A percentile compares a stretch with the other conserved stretches of the same genome.
phyloP scores from a whole-genome alignment of 2,888 invertebrate genomes.

The Crioceris asparagi region DNA sequence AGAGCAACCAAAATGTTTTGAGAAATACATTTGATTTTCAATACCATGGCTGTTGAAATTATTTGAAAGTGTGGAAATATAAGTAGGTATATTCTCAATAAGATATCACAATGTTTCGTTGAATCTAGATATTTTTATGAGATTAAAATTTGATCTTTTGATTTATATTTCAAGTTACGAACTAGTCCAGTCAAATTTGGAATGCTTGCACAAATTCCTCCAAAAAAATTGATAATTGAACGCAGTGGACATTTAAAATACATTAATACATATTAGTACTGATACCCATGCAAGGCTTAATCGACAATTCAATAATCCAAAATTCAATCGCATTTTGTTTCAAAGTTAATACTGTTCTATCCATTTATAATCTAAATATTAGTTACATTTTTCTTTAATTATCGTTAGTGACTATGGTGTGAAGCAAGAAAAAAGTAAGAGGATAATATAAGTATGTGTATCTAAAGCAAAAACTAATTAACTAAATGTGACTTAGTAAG shows the following conservation, averaged over 20 bases:
- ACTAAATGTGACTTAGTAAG: conserved; percentile 17
- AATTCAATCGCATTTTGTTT: conserved; percentile 7
- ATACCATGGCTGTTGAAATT: too few relatives aligned
- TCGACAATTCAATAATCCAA: conserved; percentile 11
- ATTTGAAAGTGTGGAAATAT: too few relatives aligned
- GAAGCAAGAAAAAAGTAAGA: conserved; percentile 21
- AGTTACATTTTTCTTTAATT: conserved; percentile 12
- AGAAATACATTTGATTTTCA: too few relatives aligned
- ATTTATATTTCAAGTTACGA: too few relatives aligned
- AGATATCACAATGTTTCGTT: too few relatives aligned
- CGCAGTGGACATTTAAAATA: conserved; percentile 17
- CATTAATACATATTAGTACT: conserved; percentile 15
- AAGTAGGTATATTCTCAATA: too few relatives aligned
- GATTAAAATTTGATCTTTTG: too few relatives aligned
- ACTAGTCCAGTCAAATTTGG: too few relatives aligned
- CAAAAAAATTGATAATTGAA: conserved; percentile 16
- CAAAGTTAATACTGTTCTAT: conserved; percentile 17
- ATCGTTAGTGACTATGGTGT: conserved; percentile 14
- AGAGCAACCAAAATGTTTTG: too few relatives aligned
- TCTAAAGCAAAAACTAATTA: conserved; percentile 17
- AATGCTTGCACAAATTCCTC: conserved; percentile 17
- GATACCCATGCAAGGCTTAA: conserved; percentile 17
- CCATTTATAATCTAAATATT: conserved; percentile 15
- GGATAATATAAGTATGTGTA: too few relatives aligned
- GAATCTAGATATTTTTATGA: too few relatives aligned